Percentiles rank a stretch among this genome's conserved stretches.
phyloP scores from a whole-genome alignment of 1,140 invertebrate genomes.

The Phortica variegata region DNA sequence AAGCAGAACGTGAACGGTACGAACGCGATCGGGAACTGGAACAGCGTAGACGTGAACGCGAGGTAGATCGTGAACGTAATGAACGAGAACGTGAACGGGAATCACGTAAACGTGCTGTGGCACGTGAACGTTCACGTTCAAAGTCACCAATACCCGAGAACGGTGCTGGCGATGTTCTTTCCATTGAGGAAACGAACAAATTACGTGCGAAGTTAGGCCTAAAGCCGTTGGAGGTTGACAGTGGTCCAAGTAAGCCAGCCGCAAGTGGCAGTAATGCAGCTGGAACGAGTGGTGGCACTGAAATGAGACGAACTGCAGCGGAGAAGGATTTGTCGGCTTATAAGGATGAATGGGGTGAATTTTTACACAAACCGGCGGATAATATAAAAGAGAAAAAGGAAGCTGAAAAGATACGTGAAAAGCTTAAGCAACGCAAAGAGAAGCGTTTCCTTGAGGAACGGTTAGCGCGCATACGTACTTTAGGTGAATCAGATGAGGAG shows the following conservation, averaged over 20 bases:
- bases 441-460: conserved; percentile 79
- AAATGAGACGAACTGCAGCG: conserved; percentile 21
- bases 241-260: conserved; percentile 35
- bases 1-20: conserved; percentile 28
- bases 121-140: conserved; percentile 14
- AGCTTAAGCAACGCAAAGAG: conserved; percentile 73
- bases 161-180: conserved; percentile 65
- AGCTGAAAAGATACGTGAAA: conserved; percentile 81
- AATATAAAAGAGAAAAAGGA: conserved; percentile 77
- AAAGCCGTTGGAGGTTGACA: conserved; percentile 81
- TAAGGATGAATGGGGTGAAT: conserved; percentile 85
- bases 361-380: conserved; percentile 88
- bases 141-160: conserved; percentile 55
- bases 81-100: conserved; percentile 13
- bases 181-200: conserved; percentile 90
- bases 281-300: conserved; percentile 9
- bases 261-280: conserved; percentile 15
- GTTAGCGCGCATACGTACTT: conserved; percentile 62
- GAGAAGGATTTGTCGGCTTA: conserved; percentile 60
- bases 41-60: conserved; percentile 4
- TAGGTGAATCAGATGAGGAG: conserved; percentile 78
- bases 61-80: conserved; percentile 13
- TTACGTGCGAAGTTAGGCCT: conserved; percentile 89
- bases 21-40: conserved; percentile 1
- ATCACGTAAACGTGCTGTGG: neutral